Evolutionary conservation across 1,140 invertebrate species (phyloP).

Genomic region (Polyergus mexicanus): DNA sequence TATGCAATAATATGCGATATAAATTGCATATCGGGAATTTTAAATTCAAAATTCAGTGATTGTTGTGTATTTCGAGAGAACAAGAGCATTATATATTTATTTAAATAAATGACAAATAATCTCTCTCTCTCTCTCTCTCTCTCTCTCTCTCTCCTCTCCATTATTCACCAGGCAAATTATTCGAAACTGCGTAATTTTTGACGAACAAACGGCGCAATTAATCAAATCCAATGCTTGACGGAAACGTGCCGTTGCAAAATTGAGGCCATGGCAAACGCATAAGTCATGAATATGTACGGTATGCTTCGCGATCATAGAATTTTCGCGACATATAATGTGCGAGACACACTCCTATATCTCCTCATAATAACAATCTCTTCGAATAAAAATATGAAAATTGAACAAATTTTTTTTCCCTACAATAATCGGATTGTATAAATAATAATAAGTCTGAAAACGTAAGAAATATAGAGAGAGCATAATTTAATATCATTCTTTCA

Average conservation of each 20-base stretch:
- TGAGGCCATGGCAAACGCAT: conserved; percentile 39
- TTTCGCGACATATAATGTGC: conserved; percentile 44
- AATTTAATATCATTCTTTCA: background rate
- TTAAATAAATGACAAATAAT: conserved; percentile 60
- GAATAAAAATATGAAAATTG: background rate
- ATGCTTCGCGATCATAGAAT: conserved; percentile 39
- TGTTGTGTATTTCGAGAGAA: conserved; percentile 3
- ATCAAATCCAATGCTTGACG: conserved; percentile 53
- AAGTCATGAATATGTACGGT: conserved; percentile 62
- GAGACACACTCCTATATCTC: conserved; percentile 6
- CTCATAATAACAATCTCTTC: too few relatives aligned
- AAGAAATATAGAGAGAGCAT: background rate
- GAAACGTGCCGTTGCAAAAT: conserved; percentile 58
- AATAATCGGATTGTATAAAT: conserved; percentile 1
- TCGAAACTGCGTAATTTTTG: conserved; percentile 49
- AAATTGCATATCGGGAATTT: conserved; percentile 36
- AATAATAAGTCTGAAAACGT: background rate
- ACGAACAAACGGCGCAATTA: conserved; percentile 48
- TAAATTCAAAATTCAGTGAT: conserved; percentile 35
- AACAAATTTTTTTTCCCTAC: background rate
- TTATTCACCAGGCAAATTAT: conserved; percentile 42
- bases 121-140: too few relatives aligned
- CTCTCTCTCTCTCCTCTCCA: background rate
- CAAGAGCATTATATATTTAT: conserved; percentile 8
- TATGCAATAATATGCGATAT: background rate